Percentiles rank a stretch among this genome's conserved stretches.
Conservation (phyloP, 2,797 vertebrate genomes). For the Parotocinclus haroldoi region DNA sequence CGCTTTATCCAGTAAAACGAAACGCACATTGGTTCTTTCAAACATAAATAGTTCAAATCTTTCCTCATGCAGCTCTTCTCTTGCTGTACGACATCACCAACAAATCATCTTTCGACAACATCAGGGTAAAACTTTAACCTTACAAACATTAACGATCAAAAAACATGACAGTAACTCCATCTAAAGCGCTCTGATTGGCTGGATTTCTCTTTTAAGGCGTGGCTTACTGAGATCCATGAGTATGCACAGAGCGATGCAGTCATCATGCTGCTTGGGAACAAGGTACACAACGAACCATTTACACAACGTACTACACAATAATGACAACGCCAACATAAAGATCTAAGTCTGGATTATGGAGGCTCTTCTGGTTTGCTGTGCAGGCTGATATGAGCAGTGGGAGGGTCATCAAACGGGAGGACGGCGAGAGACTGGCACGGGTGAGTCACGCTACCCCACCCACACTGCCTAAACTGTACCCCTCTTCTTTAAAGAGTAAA, state of each 20-base stretch:
- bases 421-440: conserved; percentile 90
- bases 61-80: conserved; percentile 77
- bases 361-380: neutral
- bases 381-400: conserved; percentile 77
- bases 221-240: conserved; percentile 95
- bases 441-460: conserved; percentile 59
- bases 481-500: too few species aligned
- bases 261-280: conserved; percentile 98
- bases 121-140: conserved; percentile 54
- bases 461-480: too few species aligned
- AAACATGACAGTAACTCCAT: too few species aligned
- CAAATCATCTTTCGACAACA: conserved; percentile 89
- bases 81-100: conserved; percentile 96
- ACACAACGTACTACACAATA: too few species aligned
- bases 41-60: too few species aligned
- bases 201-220: conserved; percentile 76
- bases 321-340: too few species aligned
- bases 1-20: too few species aligned
- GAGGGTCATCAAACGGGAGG: conserved; percentile 85
- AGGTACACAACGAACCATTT: conserved; percentile 79
- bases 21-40: neutral
- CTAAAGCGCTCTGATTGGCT: conserved; percentile 16
- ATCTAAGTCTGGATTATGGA: too few species aligned
- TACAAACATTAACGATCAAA: too few species aligned
- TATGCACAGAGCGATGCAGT: conserved; percentile 95